Conservation (phyloP, 1,140 invertebrate species). For the Rhagoletis pomonella region DNA sequence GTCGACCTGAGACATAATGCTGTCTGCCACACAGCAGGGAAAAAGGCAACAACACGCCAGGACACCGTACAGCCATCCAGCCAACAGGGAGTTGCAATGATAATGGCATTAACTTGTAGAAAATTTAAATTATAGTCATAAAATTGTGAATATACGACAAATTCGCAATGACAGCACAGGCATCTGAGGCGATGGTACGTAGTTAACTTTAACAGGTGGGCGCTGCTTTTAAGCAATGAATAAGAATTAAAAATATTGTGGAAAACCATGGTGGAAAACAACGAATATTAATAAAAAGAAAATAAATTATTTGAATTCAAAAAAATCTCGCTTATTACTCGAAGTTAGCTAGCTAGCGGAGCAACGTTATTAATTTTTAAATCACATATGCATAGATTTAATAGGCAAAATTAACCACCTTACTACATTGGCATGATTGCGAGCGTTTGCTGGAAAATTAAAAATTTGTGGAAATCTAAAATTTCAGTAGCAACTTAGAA, state of each 20-base stretch:
- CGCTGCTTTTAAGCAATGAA: neutral
- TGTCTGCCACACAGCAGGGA: conserved; percentile 6
- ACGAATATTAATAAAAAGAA: too few relatives aligned
- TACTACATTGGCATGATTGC: neutral
- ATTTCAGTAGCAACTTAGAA: neutral
- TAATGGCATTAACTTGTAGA: neutral
- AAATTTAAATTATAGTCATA: neutral
- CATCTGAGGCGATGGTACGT: too few relatives aligned
- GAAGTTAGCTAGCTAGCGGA: neutral
- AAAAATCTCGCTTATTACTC: neutral
- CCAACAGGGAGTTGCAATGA: neutral
- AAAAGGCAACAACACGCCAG: neutral
- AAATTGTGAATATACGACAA: neutral
- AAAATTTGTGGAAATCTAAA: conserved; percentile 22
- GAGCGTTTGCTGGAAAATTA: neutral
- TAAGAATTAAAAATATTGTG: neutral
- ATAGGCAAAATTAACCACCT: neutral
- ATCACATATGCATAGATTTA: neutral
- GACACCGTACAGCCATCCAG: neutral
- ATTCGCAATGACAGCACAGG: neutral
- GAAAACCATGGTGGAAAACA: too few relatives aligned
- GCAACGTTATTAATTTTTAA: neutral
- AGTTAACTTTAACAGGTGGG: too few relatives aligned
- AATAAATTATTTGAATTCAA: too few relatives aligned
- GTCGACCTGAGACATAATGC: neutral